These are phyloP conservation scores for Nothocercus julius DNA, from an alignment of 2,113 vertebrate genomes.

Conservation along the genomic window DNA sequence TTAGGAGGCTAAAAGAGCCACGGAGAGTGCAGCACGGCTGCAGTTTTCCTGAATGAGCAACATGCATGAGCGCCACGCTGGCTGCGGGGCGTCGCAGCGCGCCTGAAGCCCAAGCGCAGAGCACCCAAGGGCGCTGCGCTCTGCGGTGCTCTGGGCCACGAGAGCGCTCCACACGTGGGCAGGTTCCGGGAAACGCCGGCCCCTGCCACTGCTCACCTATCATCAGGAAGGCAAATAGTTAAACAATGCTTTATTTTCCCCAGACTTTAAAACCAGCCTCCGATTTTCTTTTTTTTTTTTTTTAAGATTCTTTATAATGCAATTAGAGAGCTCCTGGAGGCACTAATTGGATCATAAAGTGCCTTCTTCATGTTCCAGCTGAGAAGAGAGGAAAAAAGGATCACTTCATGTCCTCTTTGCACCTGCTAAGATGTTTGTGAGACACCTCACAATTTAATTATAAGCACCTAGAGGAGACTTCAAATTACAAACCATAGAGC, in stretches of 20 bases:
- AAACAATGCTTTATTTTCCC: neutral
- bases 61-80: fast-evolving
- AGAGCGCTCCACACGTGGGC: neutral
- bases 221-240: neutral
- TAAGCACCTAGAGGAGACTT: slow-evolving; percentile 52
- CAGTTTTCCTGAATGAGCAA: neutral
- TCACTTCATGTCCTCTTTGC: slow-evolving; percentile 46
- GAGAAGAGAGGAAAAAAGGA: slow-evolving; percentile 56
- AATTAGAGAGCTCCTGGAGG: slow-evolving; percentile 68
- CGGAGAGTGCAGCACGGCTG: neutral
- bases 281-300: slow-evolving; percentile 28
- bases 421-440: slow-evolving; percentile 65
- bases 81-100: neutral
- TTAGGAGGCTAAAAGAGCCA: neutral
- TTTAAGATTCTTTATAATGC: slow-evolving; percentile 59
- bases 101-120: neutral
- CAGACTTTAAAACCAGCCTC: slow-evolving; percentile 20
- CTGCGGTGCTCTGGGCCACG: neutral
- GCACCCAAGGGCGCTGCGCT: neutral
- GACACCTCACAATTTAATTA: slow-evolving; percentile 64
- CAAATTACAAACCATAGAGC: slow-evolving; percentile 41
- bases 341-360: slow-evolving; percentile 74
- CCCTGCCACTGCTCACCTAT: neutral
- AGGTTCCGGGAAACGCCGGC: neutral
- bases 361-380: slow-evolving; percentile 63